Base-by-base conservation (phyloP, 2,113 vertebrate genomes). In the Microtus montanus region DNA sequence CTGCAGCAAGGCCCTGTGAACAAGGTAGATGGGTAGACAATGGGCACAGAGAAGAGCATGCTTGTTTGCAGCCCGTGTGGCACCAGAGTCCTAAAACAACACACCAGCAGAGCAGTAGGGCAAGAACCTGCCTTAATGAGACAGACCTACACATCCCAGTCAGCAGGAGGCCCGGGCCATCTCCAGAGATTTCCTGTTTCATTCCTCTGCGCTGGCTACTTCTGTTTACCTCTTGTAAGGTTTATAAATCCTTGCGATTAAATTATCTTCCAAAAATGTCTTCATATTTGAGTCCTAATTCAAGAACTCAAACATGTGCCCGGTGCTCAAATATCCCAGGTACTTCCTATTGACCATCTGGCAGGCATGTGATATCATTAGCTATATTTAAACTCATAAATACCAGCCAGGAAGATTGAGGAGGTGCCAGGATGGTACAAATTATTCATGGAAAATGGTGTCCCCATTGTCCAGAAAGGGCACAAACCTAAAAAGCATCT, bases 371-470 rank as follows among this genome's bases (percentile, higher is more conserved):
- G 74, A 1, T 87, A 92, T 82, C 92, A 92, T 92, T 95, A 89
- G 83, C 91, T 95, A 95, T 89, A 95, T 95, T 95, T 89, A 94
- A 95, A 95, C 83, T 95, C 26, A 61, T 58, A 96, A 96, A 89
- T 95, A 94, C 75, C 95, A 96, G 87, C 95, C 87, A 95, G 64
- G 70, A 96, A 96, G 93, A 92, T 17, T 30, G 91, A 94, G 89
- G 83, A 95, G 86, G 58, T 66, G 44, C 93, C 78, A 91, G 89
- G 44, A 96, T 87, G 87, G 68, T 41, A 89, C 54, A 94, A 95
- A 84, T 87, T 91, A 47, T 83, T 96, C 68, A 92, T 49, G 33
- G 47, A 80, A 96, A 94, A 86, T 83, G 52, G 52, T 87, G 92
- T 89, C 78, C 79, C 30, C 64, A 8, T 83, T 78, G 35, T 79